Evolutionary conservation across 2,113 vertebrate genomes (phyloP), one percentile per base, ranked within the genome.

Genomic region (Scomber colias): DNA sequence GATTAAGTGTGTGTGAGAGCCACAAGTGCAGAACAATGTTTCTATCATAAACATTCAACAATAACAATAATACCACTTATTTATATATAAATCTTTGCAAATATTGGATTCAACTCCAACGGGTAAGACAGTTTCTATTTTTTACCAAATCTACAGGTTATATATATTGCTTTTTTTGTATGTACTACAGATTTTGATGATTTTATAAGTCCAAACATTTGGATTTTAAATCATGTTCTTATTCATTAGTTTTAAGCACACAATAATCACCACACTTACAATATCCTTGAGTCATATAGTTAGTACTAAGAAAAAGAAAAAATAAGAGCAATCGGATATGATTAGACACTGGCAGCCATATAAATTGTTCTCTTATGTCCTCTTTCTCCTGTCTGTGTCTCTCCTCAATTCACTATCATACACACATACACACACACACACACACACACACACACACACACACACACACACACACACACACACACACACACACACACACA

Each of bases 191-290:
- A 40, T 40, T 40, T 40, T 54, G 24, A n/a, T n/a, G n/a, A n/a
- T n/a, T n/a, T n/a, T n/a, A n/a, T n/a, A n/a, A n/a, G n/a, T 63
- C 10, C 8, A 55, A 62, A 44, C 48, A 46, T 59, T 65, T 50
- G 3, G 19, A 69, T 53, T 69, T 50, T 15, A 44, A 75, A 76
- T 21, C 0, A 31, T 12, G 12, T 5, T 67, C 21, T 24, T 17
- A 54, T 11, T 54, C 19, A 49, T 57, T 30, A 11, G 1, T 64
- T 19, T 19, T 27, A 4, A 44, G 50, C 21, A 5, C 31, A 49
- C 21, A 55, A 13, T 61, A 40, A 61, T 21, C 74, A 11, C 54
- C 13, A 11, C 21, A 30, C 16, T 45, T 69, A 50, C 50, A 30
- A 19, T 14, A 10, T 15, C 5, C n/a, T 19, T 75, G 21, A 21